Evolutionary conservation across 2,888 invertebrate genomes (phyloP), one percentile per base, ranked within the genome.

Genomic region (Phalangium opilio): DNA sequence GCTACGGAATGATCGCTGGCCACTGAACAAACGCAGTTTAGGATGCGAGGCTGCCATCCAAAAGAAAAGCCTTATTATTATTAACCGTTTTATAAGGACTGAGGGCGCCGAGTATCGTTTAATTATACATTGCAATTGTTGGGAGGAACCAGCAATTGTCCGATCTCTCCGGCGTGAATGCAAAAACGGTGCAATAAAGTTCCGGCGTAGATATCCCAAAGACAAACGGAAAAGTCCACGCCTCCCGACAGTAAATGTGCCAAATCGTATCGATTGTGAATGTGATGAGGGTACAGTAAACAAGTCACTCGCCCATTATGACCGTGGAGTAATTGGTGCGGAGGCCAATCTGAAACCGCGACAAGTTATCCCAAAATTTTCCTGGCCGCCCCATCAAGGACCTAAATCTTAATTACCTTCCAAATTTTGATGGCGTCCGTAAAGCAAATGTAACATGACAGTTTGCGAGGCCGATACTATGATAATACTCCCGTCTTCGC

Each of bases 1-100:
- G 95, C 89, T 0, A 96, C 95, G 18, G 95, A 93, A 70, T 98
- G 95, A 64, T 98, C 98, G 1, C 86, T 87, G 0, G 95, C 95
- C 3, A 98, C 91, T 2, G 93, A 86, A 65, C 95, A 95, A 45
- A 96, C 79, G 60, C 91, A 91, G 60, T 91, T 86, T 62, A 90
- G 81, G 45, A 96, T 83, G 41, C 95, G 76, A 5, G 82, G 74
- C 89, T 90, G 3, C 17, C 10, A 45, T 12, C 17, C 43, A 44
- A 18, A 19, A 18, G 12, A 40, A 15, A 15, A 46, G 1, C 15
- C 12, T 18, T 19, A 43, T 43, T 40, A 12, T 3, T 2, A 44
- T 32, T 1, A 44, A 21, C 14, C 2, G 32, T 20, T 49, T 41
- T 32, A 42, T 18, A 43, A 42, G 11, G n/a, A n/a, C n/a, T 3